Base-by-base conservation (phyloP, 2,888 invertebrate genomes). In the Limulus polyphemus region DNA sequence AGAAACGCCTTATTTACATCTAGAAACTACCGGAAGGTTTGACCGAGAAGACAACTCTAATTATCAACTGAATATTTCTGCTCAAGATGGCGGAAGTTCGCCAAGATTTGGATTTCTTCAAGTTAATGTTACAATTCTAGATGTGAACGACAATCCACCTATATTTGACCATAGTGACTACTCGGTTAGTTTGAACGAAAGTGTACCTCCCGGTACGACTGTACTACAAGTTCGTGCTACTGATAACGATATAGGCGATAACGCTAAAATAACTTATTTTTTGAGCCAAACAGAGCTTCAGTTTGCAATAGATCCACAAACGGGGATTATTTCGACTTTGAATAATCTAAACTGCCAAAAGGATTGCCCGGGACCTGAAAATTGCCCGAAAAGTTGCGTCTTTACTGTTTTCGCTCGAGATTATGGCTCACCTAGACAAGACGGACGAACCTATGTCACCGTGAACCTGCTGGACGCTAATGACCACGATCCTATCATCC, bases 121-220 rank as follows among this genome's bases (percentile, higher is more conserved):
- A 49, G 91, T 94, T 52, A 91, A 92, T 76, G 90, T 94, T 14
- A 87, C 89, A 59, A 87, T 94, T 66, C 79, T 91, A 69, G 93
- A 94, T 77, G 91, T 91, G 10, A 94, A 94, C 75, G 94, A 94
- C 75, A 92, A 92, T 78, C 91, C 93, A 12, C 93, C 93, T 49
- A 88, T 92, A 69, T 93, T 93, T 74, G 91, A 90, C 77, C 92
- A 92, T 75, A 92, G 91, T 79, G 92, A 94, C 75, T 97, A 95
- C 77, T 88, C 87, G 62, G 91, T 91, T 1, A 87, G 88, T 55
- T 76, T 97, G 58, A 94, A 94, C 78, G 95, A 97, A 77, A 94
- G 91, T 74, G 89, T 91, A 11, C 86, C 88, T n/a, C 86, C 88
- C 0, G 93, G 93, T 7, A 90, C 90, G 0, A 84, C 84, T 52